Evolutionary conservation across 2,113 vertebrate species (phyloP).

Genomic region (Strix aluco): DNA sequence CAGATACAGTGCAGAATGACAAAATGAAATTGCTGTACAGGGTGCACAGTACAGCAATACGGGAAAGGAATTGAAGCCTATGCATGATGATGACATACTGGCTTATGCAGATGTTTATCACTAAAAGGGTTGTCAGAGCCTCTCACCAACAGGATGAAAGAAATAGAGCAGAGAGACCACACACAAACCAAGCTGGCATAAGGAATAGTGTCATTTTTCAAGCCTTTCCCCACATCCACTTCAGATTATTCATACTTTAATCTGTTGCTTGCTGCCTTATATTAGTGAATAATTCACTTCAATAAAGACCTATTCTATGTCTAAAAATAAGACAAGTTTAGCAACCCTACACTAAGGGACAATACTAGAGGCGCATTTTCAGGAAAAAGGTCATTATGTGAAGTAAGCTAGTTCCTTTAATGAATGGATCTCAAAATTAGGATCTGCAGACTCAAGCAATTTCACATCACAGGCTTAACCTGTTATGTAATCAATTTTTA

Average conservation of each 20-base stretch:
- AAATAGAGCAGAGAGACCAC: conserved; percentile 37
- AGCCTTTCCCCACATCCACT: not conserved
- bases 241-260: conserved; percentile 27
- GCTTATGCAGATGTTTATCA: not conserved
- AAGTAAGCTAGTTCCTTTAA: not conserved
- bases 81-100: not conserved
- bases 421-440: not conserved
- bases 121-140: not conserved
- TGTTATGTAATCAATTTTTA: not conserved
- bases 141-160: conserved; percentile 4
- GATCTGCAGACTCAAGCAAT: not conserved
- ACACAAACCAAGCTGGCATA: not conserved
- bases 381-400: not conserved
- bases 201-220: not conserved
- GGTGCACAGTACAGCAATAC: not conserved
- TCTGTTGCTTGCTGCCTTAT: not conserved
- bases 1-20: not conserved
- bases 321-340: not conserved
- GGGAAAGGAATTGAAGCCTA: not conserved
- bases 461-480: not conserved
- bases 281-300: conserved; percentile 2
- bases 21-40: not conserved
- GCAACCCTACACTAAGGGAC: not conserved
- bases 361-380: not conserved
- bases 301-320: not conserved